Base-by-base conservation (phyloP, 2,888 invertebrate species). In the Latrodectus elegans region DNA sequence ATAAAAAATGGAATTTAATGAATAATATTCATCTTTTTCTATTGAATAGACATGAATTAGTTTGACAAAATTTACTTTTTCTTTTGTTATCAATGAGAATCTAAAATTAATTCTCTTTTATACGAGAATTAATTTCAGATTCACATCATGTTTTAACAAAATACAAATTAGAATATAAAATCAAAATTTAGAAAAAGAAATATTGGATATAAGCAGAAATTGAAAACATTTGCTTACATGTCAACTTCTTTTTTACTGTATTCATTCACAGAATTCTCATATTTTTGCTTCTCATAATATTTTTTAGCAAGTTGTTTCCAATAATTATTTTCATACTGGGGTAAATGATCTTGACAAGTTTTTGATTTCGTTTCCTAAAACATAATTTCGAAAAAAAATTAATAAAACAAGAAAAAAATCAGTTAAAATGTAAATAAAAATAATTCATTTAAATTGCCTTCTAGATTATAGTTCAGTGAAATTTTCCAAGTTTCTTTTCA, bases 241-340 rank as follows among this genome's bases (percentile, higher is more conserved):
- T 90, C 89, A 77, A 88, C 49, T 80, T 90, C 87, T 70, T 85
- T 89, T 53, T 84, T 52, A 3, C 51, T 38, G 15, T 83, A 84
- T 38, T 83, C 75, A 49, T 79, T 55, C 71, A 89, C 86, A 26
- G 83, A 70, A n/a, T 76, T 76, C 8, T 84, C 72, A 49, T 71
- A 68, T 51, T 89, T 78, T 60, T 87, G 17, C 22, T 77, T 75
- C 17, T 60, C 83, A 65, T 64, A 78, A 74, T 85, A 89, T 26
- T 89, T 84, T 71, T 77, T 81, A 17, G 90, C 90, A 68, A 90
- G 72, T 65, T 89, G 87, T 17, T 83, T 88, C 90, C 90, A 90
- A 78, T 90, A 90, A 55, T 74, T 89, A 79, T 85, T 90, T 68
- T 90, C 89, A 64, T 84, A 71, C 15, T 55, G 17, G 11, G 79